Conservation (phyloP, 2,797 vertebrate species). For the Myoxocephalus aenaeus region DNA sequence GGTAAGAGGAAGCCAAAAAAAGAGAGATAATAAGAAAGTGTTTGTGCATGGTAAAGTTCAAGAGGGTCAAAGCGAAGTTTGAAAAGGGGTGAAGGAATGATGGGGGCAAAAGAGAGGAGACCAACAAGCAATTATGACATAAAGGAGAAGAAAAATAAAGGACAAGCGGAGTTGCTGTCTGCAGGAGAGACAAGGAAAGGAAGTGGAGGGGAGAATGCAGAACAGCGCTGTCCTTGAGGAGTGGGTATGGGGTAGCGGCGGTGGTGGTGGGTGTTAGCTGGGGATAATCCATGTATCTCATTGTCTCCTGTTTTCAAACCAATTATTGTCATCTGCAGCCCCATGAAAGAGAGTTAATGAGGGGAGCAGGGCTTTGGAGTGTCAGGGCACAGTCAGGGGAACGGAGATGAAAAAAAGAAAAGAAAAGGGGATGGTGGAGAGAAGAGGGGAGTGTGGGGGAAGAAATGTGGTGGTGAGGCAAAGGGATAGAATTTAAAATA, state of each 20-base stretch:
- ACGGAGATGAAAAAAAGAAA: slow-evolving; percentile 50
- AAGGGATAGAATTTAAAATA: slow-evolving; percentile 57
- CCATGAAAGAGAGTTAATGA: slow-evolving; percentile 81
- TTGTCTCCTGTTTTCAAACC: slow-evolving; percentile 83
- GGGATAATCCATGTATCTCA: slow-evolving; percentile 79
- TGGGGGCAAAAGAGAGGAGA: slow-evolving; percentile 4
- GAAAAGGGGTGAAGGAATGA: slow-evolving; percentile 15
- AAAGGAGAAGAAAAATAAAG: slow-evolving; percentile 30
- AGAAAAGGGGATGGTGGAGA: slow-evolving; percentile 25
- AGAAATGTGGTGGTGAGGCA: slow-evolving; percentile 29
- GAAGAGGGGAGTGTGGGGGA: slow-evolving; percentile 39
- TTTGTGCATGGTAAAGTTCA: slow-evolving; percentile 25
- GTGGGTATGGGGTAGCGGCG: slow-evolving; percentile 22
- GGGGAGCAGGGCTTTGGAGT: slow-evolving; percentile 77
- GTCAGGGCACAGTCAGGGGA: slow-evolving; percentile 77
- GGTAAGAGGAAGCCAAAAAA: slow-evolving; percentile 17
- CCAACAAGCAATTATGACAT: slow-evolving; percentile 41
- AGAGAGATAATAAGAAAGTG: background rate
- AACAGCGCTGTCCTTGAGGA: slow-evolving; percentile 32
- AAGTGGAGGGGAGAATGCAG: slow-evolving; percentile 32
- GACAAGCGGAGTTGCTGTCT: slow-evolving; percentile 9
- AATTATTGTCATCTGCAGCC: slow-evolving; percentile 81
- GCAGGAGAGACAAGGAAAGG: slow-evolving; percentile 32
- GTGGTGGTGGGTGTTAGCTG: slow-evolving; percentile 49
- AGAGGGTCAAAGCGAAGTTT: slow-evolving; percentile 25